Evolutionary conservation across 2,113 vertebrate genomes (phyloP).

Genomic region (Micronisus gabar): DNA sequence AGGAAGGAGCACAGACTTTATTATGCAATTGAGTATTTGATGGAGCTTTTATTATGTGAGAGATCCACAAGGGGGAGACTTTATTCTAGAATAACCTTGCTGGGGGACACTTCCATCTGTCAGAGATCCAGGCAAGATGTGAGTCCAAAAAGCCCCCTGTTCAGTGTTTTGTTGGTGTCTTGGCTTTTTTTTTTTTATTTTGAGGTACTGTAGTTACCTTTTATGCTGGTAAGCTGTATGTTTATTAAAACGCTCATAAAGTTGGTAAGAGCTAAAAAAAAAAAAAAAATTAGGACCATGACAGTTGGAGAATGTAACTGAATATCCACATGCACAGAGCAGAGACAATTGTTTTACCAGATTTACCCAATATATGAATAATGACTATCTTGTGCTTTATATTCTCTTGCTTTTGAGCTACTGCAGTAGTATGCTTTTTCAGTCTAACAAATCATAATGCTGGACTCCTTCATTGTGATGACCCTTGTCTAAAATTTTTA

Average conservation of each 20-base stretch:
- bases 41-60: constrained; percentile 22
- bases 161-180: neutral
- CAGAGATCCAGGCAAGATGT: neutral
- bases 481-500: constrained; percentile 26
- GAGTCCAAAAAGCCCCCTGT: neutral
- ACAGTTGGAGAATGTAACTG: neutral
- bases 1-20: neutral
- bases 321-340: neutral
- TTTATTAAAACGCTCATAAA: neutral
- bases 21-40: neutral
- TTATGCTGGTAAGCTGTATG: neutral
- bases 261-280: neutral
- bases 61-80: constrained; percentile 41
- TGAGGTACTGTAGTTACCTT: neutral
- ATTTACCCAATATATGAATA: neutral
- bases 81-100: constrained; percentile 48
- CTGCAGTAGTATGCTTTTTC: constrained; percentile 8
- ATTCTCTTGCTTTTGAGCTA: neutral
- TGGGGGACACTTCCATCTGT: neutral
- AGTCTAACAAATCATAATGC: neutral
- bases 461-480: constrained; percentile 17
- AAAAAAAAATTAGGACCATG: too few species aligned
- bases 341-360: neutral
- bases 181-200: neutral
- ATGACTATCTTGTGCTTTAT: neutral